Percentiles rank a stretch among this genome's conserved stretches.
phyloP scores from a whole-genome alignment of 2,113 vertebrate genomes.

The Upupa epops region DNA sequence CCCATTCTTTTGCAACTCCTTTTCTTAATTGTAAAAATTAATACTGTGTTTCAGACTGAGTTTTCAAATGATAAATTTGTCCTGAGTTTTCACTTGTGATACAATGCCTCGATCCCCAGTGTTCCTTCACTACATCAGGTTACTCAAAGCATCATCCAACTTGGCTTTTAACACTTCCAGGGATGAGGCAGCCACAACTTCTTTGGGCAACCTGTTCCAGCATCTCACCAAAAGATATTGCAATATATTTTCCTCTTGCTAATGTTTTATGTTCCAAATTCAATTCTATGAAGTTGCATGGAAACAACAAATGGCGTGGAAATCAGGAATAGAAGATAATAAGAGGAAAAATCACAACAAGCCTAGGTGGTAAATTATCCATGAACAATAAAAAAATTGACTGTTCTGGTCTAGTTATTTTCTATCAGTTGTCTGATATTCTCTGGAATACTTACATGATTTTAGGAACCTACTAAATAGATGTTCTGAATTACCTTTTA shows the following conservation, averaged over 20 bases:
- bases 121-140: too few relatives aligned
- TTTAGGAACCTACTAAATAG: not conserved
- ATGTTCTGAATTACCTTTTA: not conserved
- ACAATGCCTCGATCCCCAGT: not conserved
- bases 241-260: constrained; percentile 41
- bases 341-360: constrained; percentile 24
- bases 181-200: not conserved
- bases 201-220: not conserved
- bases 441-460: not conserved
- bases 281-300: constrained; percentile 54
- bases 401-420: constrained; percentile 24
- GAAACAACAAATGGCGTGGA: constrained; percentile 49
- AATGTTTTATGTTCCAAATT: constrained; percentile 58
- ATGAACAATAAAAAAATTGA: constrained; percentile 35
- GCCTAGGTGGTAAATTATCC: constrained; percentile 37
- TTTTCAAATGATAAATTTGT: not conserved
- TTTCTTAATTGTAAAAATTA: not conserved
- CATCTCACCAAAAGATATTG: not conserved
- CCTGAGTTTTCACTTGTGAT: not conserved
- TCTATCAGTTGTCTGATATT: not conserved
- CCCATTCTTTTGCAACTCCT: not conserved
- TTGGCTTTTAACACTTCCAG: too few relatives aligned
- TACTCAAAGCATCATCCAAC: too few relatives aligned
- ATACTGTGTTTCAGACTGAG: not conserved
- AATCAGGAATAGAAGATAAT: constrained; percentile 38